Evolutionary conservation across 2,888 invertebrate species (phyloP).

Genomic region (Phasia obesa): DNA sequence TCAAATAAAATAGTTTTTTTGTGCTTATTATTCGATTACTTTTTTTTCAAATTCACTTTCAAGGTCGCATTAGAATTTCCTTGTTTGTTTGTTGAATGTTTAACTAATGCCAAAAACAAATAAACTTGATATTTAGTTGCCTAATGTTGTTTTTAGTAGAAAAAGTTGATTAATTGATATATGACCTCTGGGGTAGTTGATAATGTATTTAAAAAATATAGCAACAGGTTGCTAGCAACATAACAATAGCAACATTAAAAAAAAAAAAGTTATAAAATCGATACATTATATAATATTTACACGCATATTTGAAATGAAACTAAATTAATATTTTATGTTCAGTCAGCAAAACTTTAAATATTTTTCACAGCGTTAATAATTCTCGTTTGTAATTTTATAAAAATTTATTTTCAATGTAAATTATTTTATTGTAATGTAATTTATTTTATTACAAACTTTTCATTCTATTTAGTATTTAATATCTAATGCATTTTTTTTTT

Average conservation of each 20-base stretch:
- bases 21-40: slow-evolving; percentile 13
- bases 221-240: slow-evolving; percentile 21
- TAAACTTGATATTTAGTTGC: slow-evolving; percentile 14
- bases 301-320: too few relatives aligned
- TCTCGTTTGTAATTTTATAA: background rate
- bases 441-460: background rate
- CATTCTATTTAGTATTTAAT: slow-evolving; percentile 11
- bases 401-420: background rate
- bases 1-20: slow-evolving; percentile 15
- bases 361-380: background rate
- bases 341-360: background rate
- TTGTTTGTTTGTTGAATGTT: slow-evolving; percentile 51
- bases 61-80: slow-evolving; percentile 57
- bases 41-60: slow-evolving; percentile 47
- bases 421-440: background rate
- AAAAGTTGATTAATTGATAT: slow-evolving; percentile 20
- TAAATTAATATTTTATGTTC: background rate
- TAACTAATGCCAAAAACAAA: slow-evolving; percentile 5
- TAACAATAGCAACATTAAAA: slow-evolving; percentile 7
- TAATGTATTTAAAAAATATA: background rate
- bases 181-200: slow-evolving; percentile 34
- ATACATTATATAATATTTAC: too few relatives aligned
- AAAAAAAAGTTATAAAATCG: too few relatives aligned
- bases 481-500: background rate
- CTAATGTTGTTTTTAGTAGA: background rate